These are phyloP conservation scores for Drosophila sucinea DNA, from an alignment of 1,140 invertebrate species.

Conservation along the genomic window DNA sequence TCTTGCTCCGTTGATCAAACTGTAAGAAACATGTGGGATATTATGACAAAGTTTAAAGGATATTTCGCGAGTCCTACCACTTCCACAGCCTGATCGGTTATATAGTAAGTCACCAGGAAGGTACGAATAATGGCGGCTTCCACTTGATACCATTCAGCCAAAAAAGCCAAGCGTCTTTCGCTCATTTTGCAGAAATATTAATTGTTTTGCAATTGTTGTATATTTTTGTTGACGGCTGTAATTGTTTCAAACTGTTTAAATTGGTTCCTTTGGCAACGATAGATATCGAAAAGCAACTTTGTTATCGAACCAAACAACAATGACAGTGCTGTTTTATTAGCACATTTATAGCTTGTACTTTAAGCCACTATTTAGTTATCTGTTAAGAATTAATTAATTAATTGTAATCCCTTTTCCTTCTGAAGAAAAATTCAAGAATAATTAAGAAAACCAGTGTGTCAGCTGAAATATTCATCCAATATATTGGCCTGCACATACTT, in stretches of 20 bases:
- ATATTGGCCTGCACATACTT: too few relatives aligned
- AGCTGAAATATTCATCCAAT: too few relatives aligned
- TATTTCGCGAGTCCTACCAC: conserved; percentile 84
- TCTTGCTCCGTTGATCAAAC: conserved; percentile 90
- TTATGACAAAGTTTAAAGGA: background rate
- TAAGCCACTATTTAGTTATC: too few relatives aligned
- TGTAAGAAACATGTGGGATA: conserved; percentile 76
- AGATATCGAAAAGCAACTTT: background rate
- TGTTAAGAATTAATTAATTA: too few relatives aligned
- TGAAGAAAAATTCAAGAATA: too few relatives aligned
- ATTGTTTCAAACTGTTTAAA: conserved; percentile 7
- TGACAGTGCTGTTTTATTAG: background rate
- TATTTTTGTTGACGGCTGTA: background rate
- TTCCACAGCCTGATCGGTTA: conserved; percentile 89
- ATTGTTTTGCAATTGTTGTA: background rate
- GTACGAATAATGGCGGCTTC: conserved; percentile 88
- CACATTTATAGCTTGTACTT: background rate
- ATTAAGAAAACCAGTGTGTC: too few relatives aligned
- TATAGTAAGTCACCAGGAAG: conserved; percentile 90
- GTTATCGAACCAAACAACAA: background rate
- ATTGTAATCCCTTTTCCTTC: too few relatives aligned
- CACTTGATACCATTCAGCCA: conserved; percentile 93
- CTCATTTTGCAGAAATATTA: background rate
- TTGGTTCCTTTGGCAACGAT: background rate
- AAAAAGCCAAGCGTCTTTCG: conserved; percentile 84